A percentile compares a stretch with the other conserved stretches of the same genome.
Evolutionary conservation across 1,140 invertebrate genomes (phyloP).

Genomic region (Psilanteris sp.): DNA sequence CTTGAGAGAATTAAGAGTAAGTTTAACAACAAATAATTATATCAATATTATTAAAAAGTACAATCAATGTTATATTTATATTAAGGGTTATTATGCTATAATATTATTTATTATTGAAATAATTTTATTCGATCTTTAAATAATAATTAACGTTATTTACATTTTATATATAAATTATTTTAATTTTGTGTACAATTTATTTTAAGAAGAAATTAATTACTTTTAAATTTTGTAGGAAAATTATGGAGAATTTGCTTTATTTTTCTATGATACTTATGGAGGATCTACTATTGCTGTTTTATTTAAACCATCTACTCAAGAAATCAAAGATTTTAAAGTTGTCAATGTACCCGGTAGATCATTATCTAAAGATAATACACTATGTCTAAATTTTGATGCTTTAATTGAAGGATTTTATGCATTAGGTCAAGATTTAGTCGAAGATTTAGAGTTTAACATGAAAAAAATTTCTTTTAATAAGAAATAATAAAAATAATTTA

Average conservation of each 20-base stretch:
- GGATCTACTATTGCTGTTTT: constrained; percentile 89
- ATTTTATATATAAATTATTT: too few species aligned
- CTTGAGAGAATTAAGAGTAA: constrained; percentile 87
- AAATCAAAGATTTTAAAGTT: constrained; percentile 86
- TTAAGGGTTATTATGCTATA: too few species aligned
- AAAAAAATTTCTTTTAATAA: constrained; percentile 56
- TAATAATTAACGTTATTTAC: too few species aligned
- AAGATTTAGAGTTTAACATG: constrained; percentile 76
- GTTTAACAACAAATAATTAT: too few species aligned
- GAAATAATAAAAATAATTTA: too few species aligned
- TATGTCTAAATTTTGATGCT: constrained; percentile 83
- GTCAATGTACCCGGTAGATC: constrained; percentile 79
- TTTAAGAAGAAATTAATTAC: too few species aligned
- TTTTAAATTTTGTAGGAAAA: constrained; percentile 82
- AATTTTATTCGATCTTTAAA: too few species aligned
- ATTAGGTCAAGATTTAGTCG: constrained; percentile 83
- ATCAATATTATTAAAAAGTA: too few species aligned
- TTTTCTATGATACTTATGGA: constrained; percentile 93
- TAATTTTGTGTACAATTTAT: too few species aligned
- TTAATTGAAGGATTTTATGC: constrained; percentile 87
- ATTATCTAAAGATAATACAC: constrained; percentile 75
- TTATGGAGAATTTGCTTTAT: constrained; percentile 89
- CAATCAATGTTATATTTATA: too few species aligned
- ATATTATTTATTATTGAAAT: too few species aligned
- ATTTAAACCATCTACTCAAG: constrained; percentile 86